Base-by-base conservation (phyloP, 2,797 vertebrate species). In the Ataeniobius toweri region DNA sequence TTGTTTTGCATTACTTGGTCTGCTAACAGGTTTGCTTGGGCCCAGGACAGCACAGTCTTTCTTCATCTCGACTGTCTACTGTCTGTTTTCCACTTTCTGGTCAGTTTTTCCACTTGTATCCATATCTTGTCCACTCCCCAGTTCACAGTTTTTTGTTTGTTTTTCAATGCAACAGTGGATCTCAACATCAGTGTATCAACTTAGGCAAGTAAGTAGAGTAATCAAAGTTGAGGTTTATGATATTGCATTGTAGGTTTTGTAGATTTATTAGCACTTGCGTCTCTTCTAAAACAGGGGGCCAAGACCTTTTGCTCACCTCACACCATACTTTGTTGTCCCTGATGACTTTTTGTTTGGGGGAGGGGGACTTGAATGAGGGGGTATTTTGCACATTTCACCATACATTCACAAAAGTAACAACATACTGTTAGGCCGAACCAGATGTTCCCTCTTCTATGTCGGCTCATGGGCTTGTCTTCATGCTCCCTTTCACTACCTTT, bases 71-170 rank as follows among this genome's bases (percentile, higher is more conserved):
- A 44, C 63, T 69, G 75, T 87, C 75, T 85, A 86, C 83, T 22
- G 55, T 56, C 73, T 80, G 39, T 70, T 79, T 88, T 83, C 61
- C 75, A 89, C 84, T 89, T 90, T 89, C 72, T 75, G 87, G 79
- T 86, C 86, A 82, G 76, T 84, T 79, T 74, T 53, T 18, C 8
- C 22, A 39, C 7, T 41, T 18, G 2, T 69, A 46, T 59, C 12
- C 0, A 44, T 78, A 59, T n/a, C 55, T 36, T 36, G 36, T 4
- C 36, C 3, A 4, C 73, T 79, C 10, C 73, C 44, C 44, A 10
- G 76, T 69, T 76, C 58, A 0, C 0, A 50, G 75, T n/a, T 28
- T 74, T 61, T 73, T 36, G 36, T 36, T 77, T 77, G 18, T 36
- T 44, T 3, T 70, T 41, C 4, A 75, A 84, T 81, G 61, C 51